phyloP scores from a whole-genome alignment of 2,113 vertebrate species.

The Macrotus californicus region DNA sequence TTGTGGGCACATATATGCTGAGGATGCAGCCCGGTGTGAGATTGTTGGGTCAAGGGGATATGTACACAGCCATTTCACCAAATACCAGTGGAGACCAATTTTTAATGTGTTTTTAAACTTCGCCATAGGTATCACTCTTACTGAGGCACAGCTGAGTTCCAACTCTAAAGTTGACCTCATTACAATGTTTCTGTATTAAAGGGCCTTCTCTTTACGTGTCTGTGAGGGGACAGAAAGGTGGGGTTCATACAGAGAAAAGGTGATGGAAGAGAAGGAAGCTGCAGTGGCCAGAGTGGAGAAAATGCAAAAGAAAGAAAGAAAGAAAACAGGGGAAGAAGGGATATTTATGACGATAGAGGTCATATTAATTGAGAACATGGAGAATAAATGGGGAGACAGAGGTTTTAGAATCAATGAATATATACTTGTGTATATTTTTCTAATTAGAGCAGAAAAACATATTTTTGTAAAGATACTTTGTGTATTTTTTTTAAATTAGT shows the following conservation, averaged over 20 bases:
- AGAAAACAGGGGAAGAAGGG: too few species aligned
- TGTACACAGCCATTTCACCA: background rate
- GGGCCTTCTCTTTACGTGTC: background rate
- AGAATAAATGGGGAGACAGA: background rate
- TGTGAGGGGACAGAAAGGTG: background rate
- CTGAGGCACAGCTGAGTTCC: background rate
- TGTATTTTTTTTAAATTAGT: constrained; percentile 38
- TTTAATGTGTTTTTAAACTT: background rate
- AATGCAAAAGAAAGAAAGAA: background rate
- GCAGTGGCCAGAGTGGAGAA: background rate
- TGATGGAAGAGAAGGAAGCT: background rate
- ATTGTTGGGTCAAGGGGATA: background rate
- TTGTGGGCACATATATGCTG: background rate
- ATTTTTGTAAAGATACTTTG: background rate
- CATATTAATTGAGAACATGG: background rate
- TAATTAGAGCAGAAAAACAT: background rate
- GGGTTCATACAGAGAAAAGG: background rate
- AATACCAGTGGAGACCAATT: background rate
- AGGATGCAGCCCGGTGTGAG: background rate
- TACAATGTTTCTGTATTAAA: background rate
- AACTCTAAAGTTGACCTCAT: background rate
- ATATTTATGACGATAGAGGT: background rate
- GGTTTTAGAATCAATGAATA: background rate
- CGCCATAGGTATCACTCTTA: background rate
- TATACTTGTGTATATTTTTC: background rate